Base-by-base conservation (phyloP, 64 coral and sea anemone genomes). In the Astreopora myriophthalma region DNA sequence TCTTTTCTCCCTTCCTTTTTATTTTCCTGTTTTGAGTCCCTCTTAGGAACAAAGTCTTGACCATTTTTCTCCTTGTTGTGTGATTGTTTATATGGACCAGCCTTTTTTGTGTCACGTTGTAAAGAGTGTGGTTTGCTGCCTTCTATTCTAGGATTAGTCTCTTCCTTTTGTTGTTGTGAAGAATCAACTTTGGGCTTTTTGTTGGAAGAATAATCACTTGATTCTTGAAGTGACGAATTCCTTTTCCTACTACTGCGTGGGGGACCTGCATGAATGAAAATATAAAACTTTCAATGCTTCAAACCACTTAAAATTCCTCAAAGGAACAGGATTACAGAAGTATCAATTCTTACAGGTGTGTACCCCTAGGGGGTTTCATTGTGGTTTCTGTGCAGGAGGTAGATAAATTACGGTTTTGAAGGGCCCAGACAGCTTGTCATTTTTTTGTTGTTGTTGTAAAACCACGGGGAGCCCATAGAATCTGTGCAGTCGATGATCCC, bases 121-220 rank as follows among this genome's bases (percentile, higher is more conserved):
- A 38, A 24, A 16, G 57, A 64, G 34, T 8, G 1, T 2, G 32
- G 1, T 64, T 57, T 37, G 1, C 52, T 23, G 5, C 8, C 24
- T 10, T 13, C 32, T 65, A 0, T 19, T 0, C 1, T 16, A 20
- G 29, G 8, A 14, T 20, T 9, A 64, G 6, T 22, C 20, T 65
- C 19, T 33, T 24, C 52, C 16, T 3, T 65, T 13, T 63, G 79
- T 19, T 13, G 8, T 31, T 65, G 20, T 1, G 79, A 36, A 24
- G n/a, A 65, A 3, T 83, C 57, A 8, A 83, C 0, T 64, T 83
- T 83, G 1, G 79, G 33, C 20, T 83, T 83, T 83, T 83, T 83
- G 4, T n/a, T 64, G 3, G 33, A 25, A 26, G 79, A 4, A 64
- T 19, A 36, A 22, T 37, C 52, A 83, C 19, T 64, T 33, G 13